phyloP scores from a whole-genome alignment of 2,113 vertebrate genomes.

The Tenebrosternarchus preto region DNA sequence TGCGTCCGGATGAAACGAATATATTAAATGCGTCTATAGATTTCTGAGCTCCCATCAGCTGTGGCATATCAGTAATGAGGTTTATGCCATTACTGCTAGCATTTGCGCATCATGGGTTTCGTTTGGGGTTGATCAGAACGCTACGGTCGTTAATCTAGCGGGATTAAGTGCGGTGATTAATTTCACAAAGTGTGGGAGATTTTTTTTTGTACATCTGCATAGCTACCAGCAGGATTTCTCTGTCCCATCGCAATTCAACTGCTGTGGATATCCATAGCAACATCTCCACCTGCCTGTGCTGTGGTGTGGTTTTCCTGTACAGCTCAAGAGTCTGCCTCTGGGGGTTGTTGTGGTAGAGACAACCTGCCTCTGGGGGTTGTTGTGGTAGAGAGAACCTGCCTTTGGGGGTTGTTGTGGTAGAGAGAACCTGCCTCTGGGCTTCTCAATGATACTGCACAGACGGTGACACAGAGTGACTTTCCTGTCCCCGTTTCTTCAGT shows the following conservation, averaged over 20 bases:
- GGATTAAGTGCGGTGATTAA: neutral
- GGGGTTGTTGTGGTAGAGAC: too few species aligned
- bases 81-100: neutral
- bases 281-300: neutral
- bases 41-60: neutral
- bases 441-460: neutral
- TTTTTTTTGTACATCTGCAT: neutral
- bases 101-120: neutral
- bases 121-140: neutral
- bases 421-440: too few species aligned
- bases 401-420: too few species aligned
- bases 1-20: neutral
- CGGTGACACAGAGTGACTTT: neutral
- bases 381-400: too few species aligned
- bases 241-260: neutral
- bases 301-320: neutral
- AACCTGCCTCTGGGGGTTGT: too few species aligned
- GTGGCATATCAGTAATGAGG: conserved; percentile 18
- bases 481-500: neutral
- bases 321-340: too few species aligned
- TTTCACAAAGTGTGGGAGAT: neutral
- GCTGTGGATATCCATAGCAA: neutral
- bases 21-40: conserved; percentile 17
- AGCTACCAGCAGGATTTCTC: neutral
- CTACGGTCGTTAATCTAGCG: neutral